Conservation (phyloP, 2,888 invertebrate genomes). For the Mimas tiliae region DNA sequence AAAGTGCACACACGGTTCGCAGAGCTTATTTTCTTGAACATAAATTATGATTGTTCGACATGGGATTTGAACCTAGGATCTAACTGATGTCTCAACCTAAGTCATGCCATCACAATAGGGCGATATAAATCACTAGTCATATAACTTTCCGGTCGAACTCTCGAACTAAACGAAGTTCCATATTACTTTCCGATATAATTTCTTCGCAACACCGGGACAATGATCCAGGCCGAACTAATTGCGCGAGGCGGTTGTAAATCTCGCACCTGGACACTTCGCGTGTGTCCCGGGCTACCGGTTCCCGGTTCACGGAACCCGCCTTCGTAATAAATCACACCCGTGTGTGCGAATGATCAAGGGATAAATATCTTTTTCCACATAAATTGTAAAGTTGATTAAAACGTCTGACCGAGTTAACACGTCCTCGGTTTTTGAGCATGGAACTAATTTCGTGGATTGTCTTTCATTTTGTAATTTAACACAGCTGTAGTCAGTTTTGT, state of each 20-base stretch:
- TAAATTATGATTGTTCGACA: too few species aligned
- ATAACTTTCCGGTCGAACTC: too few species aligned
- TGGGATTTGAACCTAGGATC: too few species aligned
- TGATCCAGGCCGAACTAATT: slow-evolving; percentile 26
- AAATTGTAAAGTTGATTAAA: slow-evolving; percentile 23
- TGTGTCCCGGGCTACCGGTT: slow-evolving; percentile 26
- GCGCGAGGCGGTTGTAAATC: slow-evolving; percentile 33
- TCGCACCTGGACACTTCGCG: slow-evolving; percentile 46
- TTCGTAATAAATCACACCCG: slow-evolving; percentile 34
- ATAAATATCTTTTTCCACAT: slow-evolving; percentile 28
- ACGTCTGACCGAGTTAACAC: neutral
- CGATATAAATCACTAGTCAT: too few species aligned
- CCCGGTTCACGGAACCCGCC: slow-evolving; percentile 21
- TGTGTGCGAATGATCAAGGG: slow-evolving; percentile 24
- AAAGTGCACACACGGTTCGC: too few species aligned
- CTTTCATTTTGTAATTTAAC: neutral
- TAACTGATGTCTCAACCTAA: too few species aligned
- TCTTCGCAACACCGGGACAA: slow-evolving; percentile 1
- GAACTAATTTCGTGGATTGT: neutral
- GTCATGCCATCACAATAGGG: too few species aligned
- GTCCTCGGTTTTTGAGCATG: neutral
- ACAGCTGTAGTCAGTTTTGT: too few species aligned
- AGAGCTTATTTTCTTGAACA: too few species aligned
- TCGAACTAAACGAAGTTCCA: too few species aligned
- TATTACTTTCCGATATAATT: neutral